Conservation (phyloP, 2,113 vertebrate genomes). For the Pimephales promelas region DNA sequence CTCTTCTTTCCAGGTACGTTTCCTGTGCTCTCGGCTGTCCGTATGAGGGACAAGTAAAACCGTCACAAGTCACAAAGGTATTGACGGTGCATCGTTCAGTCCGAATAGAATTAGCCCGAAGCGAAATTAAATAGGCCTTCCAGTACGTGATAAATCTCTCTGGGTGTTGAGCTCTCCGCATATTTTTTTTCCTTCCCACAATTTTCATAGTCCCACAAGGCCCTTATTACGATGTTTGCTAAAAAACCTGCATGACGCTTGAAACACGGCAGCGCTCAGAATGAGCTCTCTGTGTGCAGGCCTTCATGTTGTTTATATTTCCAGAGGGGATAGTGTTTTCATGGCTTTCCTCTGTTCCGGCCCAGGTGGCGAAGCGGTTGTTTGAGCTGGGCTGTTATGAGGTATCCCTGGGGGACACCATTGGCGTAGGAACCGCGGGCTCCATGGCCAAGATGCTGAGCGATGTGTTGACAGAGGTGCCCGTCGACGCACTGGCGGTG, state of each 20-base stretch:
- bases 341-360: conserved; percentile 46
- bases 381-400: conserved; percentile 93
- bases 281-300: conserved; percentile 51
- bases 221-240: conserved; percentile 56
- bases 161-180: conserved; percentile 19
- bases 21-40: conserved; percentile 92
- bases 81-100: conserved; percentile 43
- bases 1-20: conserved; percentile 80
- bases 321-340: conserved; percentile 45
- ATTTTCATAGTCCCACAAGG: conserved; percentile 37
- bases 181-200: conserved; percentile 39
- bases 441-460: conserved; percentile 88
- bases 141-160: background rate
- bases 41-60: conserved; percentile 83
- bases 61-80: conserved; percentile 89
- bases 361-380: conserved; percentile 87
- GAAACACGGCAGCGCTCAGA: conserved; percentile 43
- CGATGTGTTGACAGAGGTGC: conserved; percentile 87
- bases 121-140: background rate
- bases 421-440: conserved; percentile 89
- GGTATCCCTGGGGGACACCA: conserved; percentile 91
- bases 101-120: background rate
- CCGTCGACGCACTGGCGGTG: conserved; percentile 82
- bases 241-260: conserved; percentile 37
- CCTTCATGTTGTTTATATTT: conserved; percentile 54